A percentile compares a stretch with the other conserved stretches of the same genome.
Conservation (phyloP, 2,113 vertebrate species). For the Gymnobelideus leadbeateri region DNA sequence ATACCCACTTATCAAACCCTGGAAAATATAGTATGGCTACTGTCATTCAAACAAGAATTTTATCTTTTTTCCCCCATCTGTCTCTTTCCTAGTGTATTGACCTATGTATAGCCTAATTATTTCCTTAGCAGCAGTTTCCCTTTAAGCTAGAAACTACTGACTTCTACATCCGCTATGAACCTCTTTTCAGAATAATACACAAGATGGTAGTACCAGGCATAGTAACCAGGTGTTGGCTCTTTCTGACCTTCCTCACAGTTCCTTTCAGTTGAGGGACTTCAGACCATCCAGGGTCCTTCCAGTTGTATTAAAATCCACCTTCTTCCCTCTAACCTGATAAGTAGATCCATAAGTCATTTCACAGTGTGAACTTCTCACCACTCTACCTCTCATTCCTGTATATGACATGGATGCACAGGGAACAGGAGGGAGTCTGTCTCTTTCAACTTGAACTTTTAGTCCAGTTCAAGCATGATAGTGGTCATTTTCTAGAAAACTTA, state of each 20-base stretch:
- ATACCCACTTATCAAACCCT: conserved; percentile 1
- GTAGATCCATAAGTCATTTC: not conserved
- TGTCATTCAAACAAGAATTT: not conserved
- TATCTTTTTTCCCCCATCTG: conserved; percentile 16
- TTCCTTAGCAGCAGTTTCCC: conserved; percentile 53
- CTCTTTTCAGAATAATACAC: conserved; percentile 1
- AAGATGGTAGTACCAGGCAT: not conserved
- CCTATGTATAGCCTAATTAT: conserved; percentile 41
- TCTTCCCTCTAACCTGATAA: not conserved
- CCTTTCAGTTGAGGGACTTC: not conserved
- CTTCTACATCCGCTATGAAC: conserved; percentile 14
- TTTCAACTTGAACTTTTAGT: not conserved
- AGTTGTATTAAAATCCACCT: not conserved
- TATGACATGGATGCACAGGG: not conserved
- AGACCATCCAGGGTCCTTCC: not conserved
- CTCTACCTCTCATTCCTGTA: not conserved
- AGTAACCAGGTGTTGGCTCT: not conserved
- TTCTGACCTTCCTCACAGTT: not conserved
- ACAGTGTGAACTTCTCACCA: not conserved
- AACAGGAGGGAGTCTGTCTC: not conserved
- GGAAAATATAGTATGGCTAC: not conserved
- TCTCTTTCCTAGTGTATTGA: not conserved
- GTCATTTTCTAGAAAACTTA: too few species aligned
- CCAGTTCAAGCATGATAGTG: not conserved
- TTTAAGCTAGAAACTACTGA: conserved; percentile 1